Base-by-base conservation (phyloP, 2,888 invertebrate species). In the Agrotis ipsilon region DNA sequence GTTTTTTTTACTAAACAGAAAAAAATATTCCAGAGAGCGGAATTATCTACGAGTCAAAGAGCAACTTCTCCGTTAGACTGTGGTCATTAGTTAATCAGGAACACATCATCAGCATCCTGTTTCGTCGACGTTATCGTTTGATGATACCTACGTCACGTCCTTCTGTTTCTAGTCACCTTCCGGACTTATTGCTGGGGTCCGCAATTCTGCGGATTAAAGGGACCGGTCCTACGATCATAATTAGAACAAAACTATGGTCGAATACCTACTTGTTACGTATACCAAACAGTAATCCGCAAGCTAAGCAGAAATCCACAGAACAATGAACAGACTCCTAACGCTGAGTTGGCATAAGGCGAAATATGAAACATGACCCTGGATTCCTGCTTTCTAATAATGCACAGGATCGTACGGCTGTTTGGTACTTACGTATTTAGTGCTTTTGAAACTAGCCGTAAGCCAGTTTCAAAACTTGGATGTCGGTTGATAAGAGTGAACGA, bases 11-110 rank as follows among this genome's bases (percentile, higher is more conserved):
- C 21, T 27, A 19, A 16, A 60, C 39, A 57, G 59, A 19, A 55
- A 63, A 49, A 39, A 61, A 61, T 49, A 21, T 13, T 57, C 57
- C 54, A 19, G 49, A 39, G 54, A 19, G 1, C 43, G 18, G 16
- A 52, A 59, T 72, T 80, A 81, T 80, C 68, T 61, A 39, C 52
- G 63, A 69, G 69, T 80, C 78, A 81, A 68, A 75, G 80, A 88
- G 83, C 86, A 88, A 88, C 85, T 88, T 84, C 70, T 70, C 79
- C 84, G 82, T 86, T 83, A 75, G 69, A 69, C 79, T 76, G 57
- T 39, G 61, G 72, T 83, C 82, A 85, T 83, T 85, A 83, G 81
- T 68, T 89, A 89, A 89, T 88, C 80, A 82, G 87, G 88, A 83
- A 87, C 78, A 84, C 85, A 87, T 87, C 82, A 79, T 72, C 69